phyloP scores from a whole-genome alignment of 2,113 vertebrate genomes.

The Oenanthe oenanthe region DNA sequence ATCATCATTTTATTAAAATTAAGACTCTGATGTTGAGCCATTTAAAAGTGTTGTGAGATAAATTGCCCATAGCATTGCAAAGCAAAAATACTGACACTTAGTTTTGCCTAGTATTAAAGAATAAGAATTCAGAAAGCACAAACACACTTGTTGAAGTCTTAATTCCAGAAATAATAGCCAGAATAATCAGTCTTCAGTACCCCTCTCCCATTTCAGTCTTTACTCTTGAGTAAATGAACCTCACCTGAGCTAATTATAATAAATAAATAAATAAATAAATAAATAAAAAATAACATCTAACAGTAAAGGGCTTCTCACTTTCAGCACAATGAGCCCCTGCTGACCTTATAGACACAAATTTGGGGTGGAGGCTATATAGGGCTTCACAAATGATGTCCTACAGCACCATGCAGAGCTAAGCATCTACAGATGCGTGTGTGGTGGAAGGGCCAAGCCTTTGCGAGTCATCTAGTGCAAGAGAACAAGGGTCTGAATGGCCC shows the following conservation, averaged over 20 bases:
- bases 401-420: neutral
- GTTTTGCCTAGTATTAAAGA: neutral
- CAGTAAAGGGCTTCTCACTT: neutral
- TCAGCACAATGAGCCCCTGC: neutral
- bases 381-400: neutral
- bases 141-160: neutral
- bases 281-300: neutral
- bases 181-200: neutral
- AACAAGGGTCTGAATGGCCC: neutral
- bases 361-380: neutral
- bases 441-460: neutral
- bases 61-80: neutral
- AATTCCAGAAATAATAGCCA: neutral
- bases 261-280: neutral
- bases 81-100: neutral
- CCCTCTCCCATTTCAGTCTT: neutral
- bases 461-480: neutral
- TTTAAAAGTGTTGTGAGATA: neutral
- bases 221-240: neutral
- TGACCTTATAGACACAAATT: neutral
- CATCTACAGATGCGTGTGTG: neutral
- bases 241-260: neutral
- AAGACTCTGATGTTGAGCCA: neutral
- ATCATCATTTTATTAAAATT: neutral
- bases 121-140: neutral